Percentiles rank a stretch among this genome's conserved stretches.
phyloP scores from a whole-genome alignment of 2,797 vertebrate genomes.

The Arnoldichthys spilopterus region DNA sequence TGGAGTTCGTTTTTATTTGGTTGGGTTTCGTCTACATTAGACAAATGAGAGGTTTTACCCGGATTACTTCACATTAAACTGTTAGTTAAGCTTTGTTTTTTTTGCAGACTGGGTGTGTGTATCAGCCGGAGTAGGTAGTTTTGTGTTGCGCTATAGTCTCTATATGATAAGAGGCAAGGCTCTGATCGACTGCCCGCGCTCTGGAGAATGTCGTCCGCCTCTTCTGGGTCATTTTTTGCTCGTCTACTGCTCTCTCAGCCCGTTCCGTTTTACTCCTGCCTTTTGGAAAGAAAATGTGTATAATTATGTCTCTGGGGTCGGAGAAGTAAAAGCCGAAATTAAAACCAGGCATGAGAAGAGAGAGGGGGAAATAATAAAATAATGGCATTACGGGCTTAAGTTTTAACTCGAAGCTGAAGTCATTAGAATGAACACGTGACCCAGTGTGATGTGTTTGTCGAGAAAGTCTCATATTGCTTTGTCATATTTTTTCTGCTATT shows the following conservation, averaged over 20 bases:
- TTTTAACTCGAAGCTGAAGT: constrained; percentile 39
- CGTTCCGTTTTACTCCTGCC: constrained; percentile 40
- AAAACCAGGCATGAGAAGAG: constrained; percentile 55
- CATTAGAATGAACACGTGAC: neutral
- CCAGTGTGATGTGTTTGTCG: neutral
- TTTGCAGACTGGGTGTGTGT: too few relatives aligned
- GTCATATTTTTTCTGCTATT: too few relatives aligned
- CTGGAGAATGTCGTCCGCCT: constrained; percentile 40
- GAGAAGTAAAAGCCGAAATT: constrained; percentile 60
- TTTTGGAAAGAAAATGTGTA: constrained; percentile 59
- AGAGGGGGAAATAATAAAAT: constrained; percentile 46
- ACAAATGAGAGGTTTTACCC: neutral
- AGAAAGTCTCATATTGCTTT: too few relatives aligned
- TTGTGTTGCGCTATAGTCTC: too few relatives aligned
- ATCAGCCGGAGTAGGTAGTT: too few relatives aligned
- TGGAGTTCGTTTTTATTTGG: neutral
- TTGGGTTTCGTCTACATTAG: too few relatives aligned
- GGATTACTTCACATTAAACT: neutral
- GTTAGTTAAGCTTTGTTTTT: too few relatives aligned
- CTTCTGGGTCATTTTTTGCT: constrained; percentile 23
- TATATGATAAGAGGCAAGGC: neutral
- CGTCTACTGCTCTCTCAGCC: constrained; percentile 45
- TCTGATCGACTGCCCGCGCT: constrained; percentile 25
- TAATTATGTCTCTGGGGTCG: constrained; percentile 64
- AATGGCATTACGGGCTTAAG: constrained; percentile 34